phyloP scores from a whole-genome alignment of 2,113 vertebrate genomes.

The Albula glossodonta region DNA sequence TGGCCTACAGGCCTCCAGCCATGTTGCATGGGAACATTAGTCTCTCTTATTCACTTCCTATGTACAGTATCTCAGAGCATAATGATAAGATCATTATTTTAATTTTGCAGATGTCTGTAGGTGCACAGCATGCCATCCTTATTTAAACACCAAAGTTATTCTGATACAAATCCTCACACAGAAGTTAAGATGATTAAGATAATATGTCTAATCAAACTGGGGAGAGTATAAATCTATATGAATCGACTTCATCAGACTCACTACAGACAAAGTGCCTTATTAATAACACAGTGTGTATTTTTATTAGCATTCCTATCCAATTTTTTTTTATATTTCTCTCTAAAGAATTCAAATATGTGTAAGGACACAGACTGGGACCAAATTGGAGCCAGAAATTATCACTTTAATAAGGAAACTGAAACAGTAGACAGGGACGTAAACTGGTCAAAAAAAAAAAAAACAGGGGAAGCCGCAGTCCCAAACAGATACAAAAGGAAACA shows the following conservation, averaged over 20 bases:
- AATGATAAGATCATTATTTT: not conserved
- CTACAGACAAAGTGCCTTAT: conserved; percentile 49
- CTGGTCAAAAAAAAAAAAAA: too few relatives aligned
- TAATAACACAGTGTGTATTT: conserved; percentile 40
- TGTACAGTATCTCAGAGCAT: not conserved
- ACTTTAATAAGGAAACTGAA: too few relatives aligned
- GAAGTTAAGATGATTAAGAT: conserved; percentile 51
- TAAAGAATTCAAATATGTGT: too few relatives aligned
- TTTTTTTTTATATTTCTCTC: too few relatives aligned
- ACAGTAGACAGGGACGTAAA: too few relatives aligned
- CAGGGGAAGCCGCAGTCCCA: too few relatives aligned
- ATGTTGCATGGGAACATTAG: not conserved
- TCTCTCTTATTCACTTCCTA: not conserved
- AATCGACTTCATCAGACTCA: conserved; percentile 52
- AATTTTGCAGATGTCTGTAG: not conserved
- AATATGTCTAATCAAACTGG: conserved; percentile 36
- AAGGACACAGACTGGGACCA: too few relatives aligned
- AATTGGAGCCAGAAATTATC: too few relatives aligned
- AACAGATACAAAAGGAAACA: too few relatives aligned
- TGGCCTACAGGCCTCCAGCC: not conserved
- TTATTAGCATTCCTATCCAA: conserved; percentile 34
- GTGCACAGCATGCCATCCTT: not conserved
- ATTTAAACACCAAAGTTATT: not conserved
- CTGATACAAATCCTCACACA: conserved; percentile 33
- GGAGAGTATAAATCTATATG: conserved; percentile 38